Evolutionary conservation across 2,113 vertebrate species (phyloP).

Genomic region (Tetrao urogallus): DNA sequence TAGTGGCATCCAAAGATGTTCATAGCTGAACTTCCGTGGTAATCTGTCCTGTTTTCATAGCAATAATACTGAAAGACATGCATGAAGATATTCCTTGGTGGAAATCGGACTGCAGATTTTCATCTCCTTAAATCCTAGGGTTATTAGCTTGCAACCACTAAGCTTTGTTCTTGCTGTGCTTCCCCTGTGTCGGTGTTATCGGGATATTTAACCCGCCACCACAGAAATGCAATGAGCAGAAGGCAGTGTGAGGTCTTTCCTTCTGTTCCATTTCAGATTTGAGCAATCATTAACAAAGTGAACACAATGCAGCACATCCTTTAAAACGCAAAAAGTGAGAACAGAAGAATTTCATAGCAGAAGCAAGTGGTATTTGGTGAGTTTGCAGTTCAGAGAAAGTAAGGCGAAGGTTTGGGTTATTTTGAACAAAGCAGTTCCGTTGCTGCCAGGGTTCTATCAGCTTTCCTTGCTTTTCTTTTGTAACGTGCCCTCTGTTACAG

Average conservation of each 20-base stretch:
- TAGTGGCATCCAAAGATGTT: not conserved
- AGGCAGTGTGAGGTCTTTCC: not conserved
- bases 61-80: not conserved
- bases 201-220: not conserved
- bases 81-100: not conserved
- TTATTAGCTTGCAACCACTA: not conserved
- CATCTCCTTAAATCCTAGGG: not conserved
- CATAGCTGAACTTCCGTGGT: not conserved
- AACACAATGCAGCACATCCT: rapidly evolving
- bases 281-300: not conserved
- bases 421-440: not conserved
- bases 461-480: not conserved
- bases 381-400: not conserved
- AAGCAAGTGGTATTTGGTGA: not conserved
- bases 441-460: not conserved
- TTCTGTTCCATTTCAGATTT: not conserved
- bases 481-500: not conserved
- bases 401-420: not conserved
- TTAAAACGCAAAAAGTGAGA: not conserved
- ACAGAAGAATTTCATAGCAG: not conserved
- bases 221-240: not conserved
- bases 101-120: not conserved
- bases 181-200: not conserved
- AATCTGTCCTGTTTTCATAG: not conserved
- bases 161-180: not conserved